Evolutionary conservation across 2,797 vertebrate genomes (phyloP).

Genomic region (Scolopax bukidnonensis): DNA sequence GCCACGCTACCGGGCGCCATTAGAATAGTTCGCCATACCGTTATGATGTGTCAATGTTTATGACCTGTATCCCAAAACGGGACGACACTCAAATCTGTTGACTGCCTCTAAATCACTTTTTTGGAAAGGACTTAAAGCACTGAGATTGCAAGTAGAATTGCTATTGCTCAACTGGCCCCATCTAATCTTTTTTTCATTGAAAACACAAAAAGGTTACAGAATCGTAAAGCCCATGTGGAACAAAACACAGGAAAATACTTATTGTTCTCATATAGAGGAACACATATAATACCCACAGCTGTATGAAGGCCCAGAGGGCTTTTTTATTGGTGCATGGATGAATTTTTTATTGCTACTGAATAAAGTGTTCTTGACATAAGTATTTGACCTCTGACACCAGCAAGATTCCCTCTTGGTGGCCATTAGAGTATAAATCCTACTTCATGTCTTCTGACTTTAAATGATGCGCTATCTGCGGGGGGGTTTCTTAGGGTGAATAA

Average conservation of each 20-base stretch:
- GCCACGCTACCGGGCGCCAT: conserved; percentile 39
- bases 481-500: background rate
- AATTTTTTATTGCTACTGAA: conserved; percentile 70
- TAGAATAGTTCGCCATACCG: background rate
- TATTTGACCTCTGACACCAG: conserved; percentile 56
- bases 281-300: background rate
- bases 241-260: conserved; percentile 51
- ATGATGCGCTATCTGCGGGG: background rate
- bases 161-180: conserved; percentile 28
- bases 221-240: conserved; percentile 35
- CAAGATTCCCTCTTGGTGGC: conserved; percentile 57
- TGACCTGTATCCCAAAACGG: conserved; percentile 51
- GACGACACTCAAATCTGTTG: conserved; percentile 52
- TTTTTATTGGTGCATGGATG: conserved; percentile 29
- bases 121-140: conserved; percentile 46
- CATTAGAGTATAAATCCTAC: conserved; percentile 47
- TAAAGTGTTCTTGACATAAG: conserved; percentile 66
- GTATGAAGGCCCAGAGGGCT: conserved; percentile 18
- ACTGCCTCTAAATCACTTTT: conserved; percentile 62
- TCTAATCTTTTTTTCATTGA: conserved; percentile 63
- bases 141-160: conserved; percentile 23
- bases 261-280: conserved; percentile 46
- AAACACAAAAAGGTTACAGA: conserved; percentile 40
- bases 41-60: conserved; percentile 65
- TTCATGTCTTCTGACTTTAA: background rate